A percentile compares a stretch with the other conserved stretches of the same genome.
Conservation (phyloP, 1,140 invertebrate genomes). For the Listronotus bonariensis region DNA sequence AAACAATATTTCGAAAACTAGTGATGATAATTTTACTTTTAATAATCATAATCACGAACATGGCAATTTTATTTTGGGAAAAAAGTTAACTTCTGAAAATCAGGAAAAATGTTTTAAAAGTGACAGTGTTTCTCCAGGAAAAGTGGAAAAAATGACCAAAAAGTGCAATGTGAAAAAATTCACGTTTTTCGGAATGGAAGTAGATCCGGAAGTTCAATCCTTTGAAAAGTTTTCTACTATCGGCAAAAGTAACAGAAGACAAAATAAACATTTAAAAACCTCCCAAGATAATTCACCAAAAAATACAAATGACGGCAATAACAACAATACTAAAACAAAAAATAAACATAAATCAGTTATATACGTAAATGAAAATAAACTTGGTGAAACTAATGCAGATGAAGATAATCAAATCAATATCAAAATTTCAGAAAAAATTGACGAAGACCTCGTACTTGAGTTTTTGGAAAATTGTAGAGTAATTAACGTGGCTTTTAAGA, state of each 20-base stretch:
- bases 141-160: background rate
- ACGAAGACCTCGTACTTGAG: conserved; percentile 48
- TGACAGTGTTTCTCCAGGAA: background rate
- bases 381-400: conserved; percentile 26
- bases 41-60: conserved; percentile 30
- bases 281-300: background rate
- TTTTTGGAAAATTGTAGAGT: conserved; percentile 60
- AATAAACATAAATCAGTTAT: conserved; percentile 53
- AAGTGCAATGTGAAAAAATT: conserved; percentile 41
- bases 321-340: conserved; percentile 25
- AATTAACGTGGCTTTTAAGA: conserved; percentile 67
- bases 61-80: conserved; percentile 57
- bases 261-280: conserved; percentile 49
- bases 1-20: conserved; percentile 11
- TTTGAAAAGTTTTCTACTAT: conserved; percentile 40
- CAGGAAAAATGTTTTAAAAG: background rate
- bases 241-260: conserved; percentile 45
- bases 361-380: conserved; percentile 51
- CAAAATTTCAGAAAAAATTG: conserved; percentile 45
- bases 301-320: conserved; percentile 8
- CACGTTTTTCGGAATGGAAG: conserved; percentile 50
- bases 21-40: conserved; percentile 18
- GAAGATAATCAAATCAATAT: conserved; percentile 14
- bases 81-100: background rate
- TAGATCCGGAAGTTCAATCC: conserved; percentile 13